phyloP scores from a whole-genome alignment of 37 sponge, comb jelly and placozoan species.

The Diacarnus erythraeanus region DNA sequence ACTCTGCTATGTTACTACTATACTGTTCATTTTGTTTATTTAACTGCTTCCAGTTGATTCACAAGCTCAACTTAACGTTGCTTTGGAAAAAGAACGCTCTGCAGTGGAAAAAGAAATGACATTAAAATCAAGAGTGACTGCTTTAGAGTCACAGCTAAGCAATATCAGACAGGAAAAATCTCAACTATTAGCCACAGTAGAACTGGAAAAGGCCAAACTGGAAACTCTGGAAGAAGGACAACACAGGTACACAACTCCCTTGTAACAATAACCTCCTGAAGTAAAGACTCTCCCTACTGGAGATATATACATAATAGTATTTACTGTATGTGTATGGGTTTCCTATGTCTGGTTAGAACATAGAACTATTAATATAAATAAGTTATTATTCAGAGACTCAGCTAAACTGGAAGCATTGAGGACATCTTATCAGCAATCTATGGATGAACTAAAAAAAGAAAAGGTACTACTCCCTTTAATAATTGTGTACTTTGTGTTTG shows the following conservation, averaged over 20 bases:
- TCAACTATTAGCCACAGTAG: slow-evolving; percentile 66
- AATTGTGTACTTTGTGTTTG: too few species aligned
- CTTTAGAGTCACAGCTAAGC: slow-evolving; percentile 58
- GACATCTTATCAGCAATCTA: slow-evolving; percentile 22
- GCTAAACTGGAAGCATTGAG: slow-evolving; percentile 61
- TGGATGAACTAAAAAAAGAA: slow-evolving; percentile 72
- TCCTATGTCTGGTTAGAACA: not conserved
- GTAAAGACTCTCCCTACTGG: not conserved
- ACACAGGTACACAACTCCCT: slow-evolving; percentile 44
- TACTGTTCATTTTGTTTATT: not conserved
- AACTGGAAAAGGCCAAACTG: slow-evolving; percentile 63
- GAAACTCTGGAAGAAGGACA: slow-evolving; percentile 68
- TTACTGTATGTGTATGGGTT: too few species aligned
- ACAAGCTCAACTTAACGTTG: slow-evolving; percentile 51
- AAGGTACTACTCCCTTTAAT: slow-evolving; percentile 37
- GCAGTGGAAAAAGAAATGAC: slow-evolving; percentile 57
- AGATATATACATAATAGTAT: too few species aligned
- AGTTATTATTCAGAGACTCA: slow-evolving; percentile 42
- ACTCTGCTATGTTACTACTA: slow-evolving; percentile 62
- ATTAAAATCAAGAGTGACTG: slow-evolving; percentile 36
- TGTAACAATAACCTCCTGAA: not conserved
- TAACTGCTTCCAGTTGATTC: slow-evolving; percentile 30
- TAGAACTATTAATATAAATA: not conserved
- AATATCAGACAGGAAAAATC: slow-evolving; percentile 68
- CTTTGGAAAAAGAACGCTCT: slow-evolving; percentile 58